Evolutionary conservation across 1,140 invertebrate species (phyloP).

Genomic region (Drosophila equinoxialis): DNA sequence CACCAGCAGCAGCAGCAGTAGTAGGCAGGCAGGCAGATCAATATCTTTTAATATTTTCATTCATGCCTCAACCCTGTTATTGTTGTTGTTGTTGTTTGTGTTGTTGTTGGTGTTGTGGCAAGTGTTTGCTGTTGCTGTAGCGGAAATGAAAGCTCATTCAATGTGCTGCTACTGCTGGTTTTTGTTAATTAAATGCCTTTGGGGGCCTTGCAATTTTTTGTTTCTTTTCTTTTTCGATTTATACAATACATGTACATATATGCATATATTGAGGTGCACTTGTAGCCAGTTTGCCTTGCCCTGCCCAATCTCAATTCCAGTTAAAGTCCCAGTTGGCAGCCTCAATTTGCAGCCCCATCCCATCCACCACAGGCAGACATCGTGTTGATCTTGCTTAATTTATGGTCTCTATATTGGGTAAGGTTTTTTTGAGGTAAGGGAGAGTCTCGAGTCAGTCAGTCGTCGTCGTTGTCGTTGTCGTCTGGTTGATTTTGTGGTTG

Average conservation of each 20-base stretch:
- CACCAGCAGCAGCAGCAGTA: conserved; percentile 26
- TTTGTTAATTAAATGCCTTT: conserved; percentile 73
- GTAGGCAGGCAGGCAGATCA: conserved; percentile 58
- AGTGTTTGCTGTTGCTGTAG: conserved; percentile 54
- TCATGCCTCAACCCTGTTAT: conserved; percentile 51
- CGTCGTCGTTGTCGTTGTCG: not conserved
- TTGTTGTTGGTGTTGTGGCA: conserved; percentile 30
- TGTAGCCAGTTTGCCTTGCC: conserved; percentile 12
- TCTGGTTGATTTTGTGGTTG: conserved; percentile 17
- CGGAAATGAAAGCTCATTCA: conserved; percentile 71
- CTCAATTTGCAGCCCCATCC: too few species aligned
- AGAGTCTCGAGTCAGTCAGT: not conserved
- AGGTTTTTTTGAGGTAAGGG: not conserved
- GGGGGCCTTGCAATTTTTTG: conserved; percentile 49
- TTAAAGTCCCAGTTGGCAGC: not conserved
- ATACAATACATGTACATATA: not conserved
- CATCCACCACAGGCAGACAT: not conserved
- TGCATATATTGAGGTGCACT: not conserved
- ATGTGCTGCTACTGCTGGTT: conserved; percentile 47
- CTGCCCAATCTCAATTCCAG: not conserved
- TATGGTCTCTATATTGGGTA: conserved; percentile 33
- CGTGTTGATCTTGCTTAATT: conserved; percentile 57
- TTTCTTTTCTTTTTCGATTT: conserved; percentile 29
- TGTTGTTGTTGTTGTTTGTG: conserved; percentile 15
- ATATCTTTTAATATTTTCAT: conserved; percentile 76